A percentile compares a stretch with the other conserved stretches of the same genome.
phyloP scores from a whole-genome alignment of 2,113 vertebrate species.

The Todiramphus saurophagus region DNA sequence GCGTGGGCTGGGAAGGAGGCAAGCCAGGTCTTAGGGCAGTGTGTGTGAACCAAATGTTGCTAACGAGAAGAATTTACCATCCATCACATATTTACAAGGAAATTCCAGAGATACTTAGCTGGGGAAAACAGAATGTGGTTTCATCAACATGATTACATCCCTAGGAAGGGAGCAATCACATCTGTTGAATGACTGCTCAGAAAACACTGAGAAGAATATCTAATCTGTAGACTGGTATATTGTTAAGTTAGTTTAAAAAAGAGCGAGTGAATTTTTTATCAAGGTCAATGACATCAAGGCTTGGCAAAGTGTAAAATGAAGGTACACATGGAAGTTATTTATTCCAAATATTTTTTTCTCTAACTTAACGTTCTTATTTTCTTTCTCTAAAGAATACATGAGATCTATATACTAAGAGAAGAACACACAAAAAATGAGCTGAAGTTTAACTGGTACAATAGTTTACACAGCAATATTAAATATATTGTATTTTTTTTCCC shows the following conservation, averaged over 20 bases:
- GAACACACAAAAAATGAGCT: not conserved
- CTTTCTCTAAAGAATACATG: not conserved
- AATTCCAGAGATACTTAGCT: not conserved
- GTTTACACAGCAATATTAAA: not conserved
- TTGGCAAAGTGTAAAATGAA: not conserved
- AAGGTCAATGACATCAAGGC: not conserved
- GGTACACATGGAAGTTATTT: not conserved
- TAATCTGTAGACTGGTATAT: not conserved
- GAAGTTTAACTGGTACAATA: not conserved
- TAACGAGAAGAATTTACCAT: not conserved
- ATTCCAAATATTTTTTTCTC: not conserved
- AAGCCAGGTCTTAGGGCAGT: not conserved
- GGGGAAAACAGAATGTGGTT: not conserved
- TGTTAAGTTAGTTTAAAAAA: not conserved
- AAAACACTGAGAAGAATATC: not conserved
- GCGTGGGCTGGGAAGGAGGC: not conserved
- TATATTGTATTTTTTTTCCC: not conserved
- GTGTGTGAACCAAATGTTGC: fast-evolving
- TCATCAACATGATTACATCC: not conserved
- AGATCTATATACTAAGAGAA: not conserved
- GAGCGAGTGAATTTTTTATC: not conserved
- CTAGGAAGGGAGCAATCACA: not conserved
- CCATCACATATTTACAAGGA: not conserved
- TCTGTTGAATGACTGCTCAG: not conserved
- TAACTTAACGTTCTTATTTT: not conserved